Evolutionary conservation across 92 coral and sea anemone species (phyloP).

Genomic region (Anthopleura xanthogrammica): DNA sequence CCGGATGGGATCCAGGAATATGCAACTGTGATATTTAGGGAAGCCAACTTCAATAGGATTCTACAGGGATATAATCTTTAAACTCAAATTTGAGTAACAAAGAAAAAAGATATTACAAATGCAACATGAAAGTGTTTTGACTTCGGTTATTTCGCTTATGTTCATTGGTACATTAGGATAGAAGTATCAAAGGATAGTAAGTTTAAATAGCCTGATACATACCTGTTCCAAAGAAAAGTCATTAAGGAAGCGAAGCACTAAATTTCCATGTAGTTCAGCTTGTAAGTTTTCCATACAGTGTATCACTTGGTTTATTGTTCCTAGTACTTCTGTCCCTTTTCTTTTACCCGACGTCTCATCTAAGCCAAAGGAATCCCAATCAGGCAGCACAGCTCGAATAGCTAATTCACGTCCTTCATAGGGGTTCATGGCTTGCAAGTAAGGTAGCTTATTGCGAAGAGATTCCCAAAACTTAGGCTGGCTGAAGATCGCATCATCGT

Average conservation of each 20-base stretch:
- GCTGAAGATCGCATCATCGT: slow-evolving; percentile 52
- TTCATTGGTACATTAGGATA: neutral
- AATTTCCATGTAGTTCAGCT: neutral
- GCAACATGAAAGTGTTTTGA: no score
- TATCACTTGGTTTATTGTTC: slow-evolving; percentile 26
- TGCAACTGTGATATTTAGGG: no score
- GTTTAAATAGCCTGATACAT: neutral
- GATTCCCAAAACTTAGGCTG: slow-evolving; percentile 2
- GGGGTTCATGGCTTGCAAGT: slow-evolving; percentile 29
- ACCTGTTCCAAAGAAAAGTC: slow-evolving; percentile 19
- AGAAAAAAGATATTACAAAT: no score
- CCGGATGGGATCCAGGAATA: no score
- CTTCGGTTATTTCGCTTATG: neutral
- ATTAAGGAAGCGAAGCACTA: neutral
- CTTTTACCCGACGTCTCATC: neutral
- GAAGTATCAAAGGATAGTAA: neutral
- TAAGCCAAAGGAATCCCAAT: slow-evolving; percentile 39
- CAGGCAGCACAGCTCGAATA: slow-evolving; percentile 45
- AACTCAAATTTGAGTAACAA: no score
- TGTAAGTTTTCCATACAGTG: slow-evolving; percentile 46
- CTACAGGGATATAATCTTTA: no score
- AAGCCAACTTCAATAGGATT: no score
- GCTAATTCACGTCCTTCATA: slow-evolving; percentile 49
- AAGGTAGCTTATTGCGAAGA: slow-evolving; percentile 27
- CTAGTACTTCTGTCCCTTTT: slow-evolving; percentile 36